phyloP scores from a whole-genome alignment of 2,888 invertebrate genomes.

The Oscheius sp. region DNA sequence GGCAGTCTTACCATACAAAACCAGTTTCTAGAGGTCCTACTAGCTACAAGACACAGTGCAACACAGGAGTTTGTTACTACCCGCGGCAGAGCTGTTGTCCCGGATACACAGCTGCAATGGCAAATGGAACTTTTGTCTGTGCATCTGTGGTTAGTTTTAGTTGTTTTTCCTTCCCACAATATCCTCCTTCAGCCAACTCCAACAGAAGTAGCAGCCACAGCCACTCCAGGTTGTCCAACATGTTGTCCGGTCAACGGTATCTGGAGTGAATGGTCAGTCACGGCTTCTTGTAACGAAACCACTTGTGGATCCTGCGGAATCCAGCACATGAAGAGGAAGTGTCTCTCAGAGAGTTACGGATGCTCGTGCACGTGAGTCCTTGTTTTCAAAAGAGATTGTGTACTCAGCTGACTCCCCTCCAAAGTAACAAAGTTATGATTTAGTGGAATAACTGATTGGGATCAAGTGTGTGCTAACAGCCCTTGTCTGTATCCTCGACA shows the following conservation, averaged over 20 bases:
- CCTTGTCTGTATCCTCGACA: background rate
- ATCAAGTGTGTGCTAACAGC: background rate
- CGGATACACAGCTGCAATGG: constrained; percentile 40
- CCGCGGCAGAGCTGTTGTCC: constrained; percentile 46
- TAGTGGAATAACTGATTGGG: background rate
- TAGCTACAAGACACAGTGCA: constrained; percentile 25
- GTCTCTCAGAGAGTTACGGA: background rate
- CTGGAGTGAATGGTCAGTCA: background rate
- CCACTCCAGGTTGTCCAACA: too few species aligned
- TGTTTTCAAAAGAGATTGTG: background rate
- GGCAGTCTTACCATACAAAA: background rate
- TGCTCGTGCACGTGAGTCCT: background rate
- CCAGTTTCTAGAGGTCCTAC: background rate
- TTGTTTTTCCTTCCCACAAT: background rate
- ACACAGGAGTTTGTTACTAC: constrained; percentile 51
- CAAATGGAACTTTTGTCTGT: constrained; percentile 39
- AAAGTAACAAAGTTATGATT: background rate
- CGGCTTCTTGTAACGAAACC: background rate
- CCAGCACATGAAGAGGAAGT: background rate
- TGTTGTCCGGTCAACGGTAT: constrained; percentile 28
- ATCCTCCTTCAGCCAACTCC: background rate
- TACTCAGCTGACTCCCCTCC: background rate
- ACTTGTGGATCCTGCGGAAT: constrained; percentile 6
- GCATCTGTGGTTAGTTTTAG: background rate
- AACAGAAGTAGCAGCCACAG: too few species aligned